These are phyloP conservation scores for Heterocephalus glaber DNA, from an alignment of 2,113 vertebrate species.

Conservation along the genomic window DNA sequence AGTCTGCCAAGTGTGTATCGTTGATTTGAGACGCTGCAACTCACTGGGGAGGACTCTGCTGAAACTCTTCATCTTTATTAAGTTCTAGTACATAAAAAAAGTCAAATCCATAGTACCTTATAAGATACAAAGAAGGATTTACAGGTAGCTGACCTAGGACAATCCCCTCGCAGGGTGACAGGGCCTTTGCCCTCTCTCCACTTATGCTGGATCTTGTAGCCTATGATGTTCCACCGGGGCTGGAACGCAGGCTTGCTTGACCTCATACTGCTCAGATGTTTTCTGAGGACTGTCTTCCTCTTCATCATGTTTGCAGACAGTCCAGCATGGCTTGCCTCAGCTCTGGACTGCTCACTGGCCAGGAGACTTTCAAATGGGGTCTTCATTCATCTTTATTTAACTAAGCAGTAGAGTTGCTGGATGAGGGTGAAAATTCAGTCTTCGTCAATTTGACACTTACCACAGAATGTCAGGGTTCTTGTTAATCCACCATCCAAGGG, in stretches of 20 bases:
- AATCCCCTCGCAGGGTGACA: slow-evolving; percentile 95
- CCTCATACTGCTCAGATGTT: slow-evolving; percentile 94
- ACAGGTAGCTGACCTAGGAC: slow-evolving; percentile 97
- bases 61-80: slow-evolving; percentile 96
- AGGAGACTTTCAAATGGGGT: not conserved
- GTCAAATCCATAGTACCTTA: slow-evolving; percentile 97
- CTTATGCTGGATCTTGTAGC: slow-evolving; percentile 96
- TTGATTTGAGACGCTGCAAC: slow-evolving; percentile 93
- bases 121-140: slow-evolving; percentile 96
- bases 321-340: not conserved
- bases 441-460: not conserved
- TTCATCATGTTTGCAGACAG: not conserved
- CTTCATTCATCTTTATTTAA: not conserved
- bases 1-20: slow-evolving; percentile 93
- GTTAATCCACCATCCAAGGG: not conserved
- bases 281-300: slow-evolving; percentile 84
- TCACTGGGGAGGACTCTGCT: slow-evolving; percentile 95
- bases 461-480: not conserved
- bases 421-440: not conserved
- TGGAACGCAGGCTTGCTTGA: slow-evolving; percentile 93
- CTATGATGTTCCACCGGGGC: slow-evolving; percentile 93
- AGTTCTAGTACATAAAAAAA: slow-evolving; percentile 98
- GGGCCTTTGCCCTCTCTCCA: slow-evolving; percentile 95
- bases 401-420: not conserved
- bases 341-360: not conserved